Evolutionary conservation across 2,113 vertebrate genomes (phyloP).

Genomic region (Eclectus roratus): DNA sequence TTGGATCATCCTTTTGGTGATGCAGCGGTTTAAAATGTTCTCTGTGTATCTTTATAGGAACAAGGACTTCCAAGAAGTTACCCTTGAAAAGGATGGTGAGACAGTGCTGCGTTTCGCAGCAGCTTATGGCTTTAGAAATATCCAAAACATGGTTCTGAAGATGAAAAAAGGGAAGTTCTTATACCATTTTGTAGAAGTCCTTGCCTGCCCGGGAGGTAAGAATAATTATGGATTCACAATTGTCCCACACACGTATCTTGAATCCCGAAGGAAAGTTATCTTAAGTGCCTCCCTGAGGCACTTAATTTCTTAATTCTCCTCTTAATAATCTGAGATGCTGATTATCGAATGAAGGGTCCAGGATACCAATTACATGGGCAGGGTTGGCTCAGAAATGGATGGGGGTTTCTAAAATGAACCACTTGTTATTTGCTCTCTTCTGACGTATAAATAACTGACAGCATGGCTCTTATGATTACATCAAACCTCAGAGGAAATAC

Average conservation of each 20-base stretch:
- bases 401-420: background rate
- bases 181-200: conserved; percentile 93
- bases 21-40: background rate
- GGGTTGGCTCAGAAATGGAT: background rate
- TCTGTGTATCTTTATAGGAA: conserved; percentile 75
- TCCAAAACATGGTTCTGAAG: conserved; percentile 92
- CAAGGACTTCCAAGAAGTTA: conserved; percentile 95
- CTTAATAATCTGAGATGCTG: background rate
- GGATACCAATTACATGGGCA: background rate
- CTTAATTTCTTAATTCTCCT: background rate
- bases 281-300: too few relatives aligned
- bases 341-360: background rate
- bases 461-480: background rate
- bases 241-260: accelerated
- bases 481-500: background rate
- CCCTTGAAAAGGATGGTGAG: conserved; percentile 89
- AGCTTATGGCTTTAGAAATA: conserved; percentile 91
- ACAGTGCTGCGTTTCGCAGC: conserved; percentile 91
- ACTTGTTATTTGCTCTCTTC: background rate
- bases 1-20: background rate
- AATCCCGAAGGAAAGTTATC: background rate
- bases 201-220: conserved; percentile 94
- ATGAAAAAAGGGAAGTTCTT: conserved; percentile 88
- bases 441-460: background rate
- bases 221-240: background rate